Evolutionary conservation across 2,888 invertebrate genomes (phyloP).

Genomic region (Orthosia gracilis): DNA sequence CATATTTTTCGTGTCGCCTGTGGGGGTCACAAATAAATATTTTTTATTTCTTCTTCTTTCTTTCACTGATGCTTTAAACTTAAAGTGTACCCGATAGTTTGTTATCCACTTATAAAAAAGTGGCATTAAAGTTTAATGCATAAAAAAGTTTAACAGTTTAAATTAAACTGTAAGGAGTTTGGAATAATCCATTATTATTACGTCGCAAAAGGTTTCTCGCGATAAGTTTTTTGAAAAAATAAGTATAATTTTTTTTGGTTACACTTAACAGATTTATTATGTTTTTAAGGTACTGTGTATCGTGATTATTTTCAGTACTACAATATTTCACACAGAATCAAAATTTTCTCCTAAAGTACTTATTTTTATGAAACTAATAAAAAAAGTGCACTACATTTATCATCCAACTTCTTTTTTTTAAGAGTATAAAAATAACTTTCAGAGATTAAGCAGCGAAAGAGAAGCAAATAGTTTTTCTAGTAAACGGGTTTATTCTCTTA

Average conservation of each 20-base stretch:
- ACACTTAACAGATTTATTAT: background rate
- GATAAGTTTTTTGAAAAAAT: constrained; percentile 9
- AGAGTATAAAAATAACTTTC: background rate
- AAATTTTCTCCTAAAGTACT: too few species aligned
- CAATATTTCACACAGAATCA: too few species aligned
- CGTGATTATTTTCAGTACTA: too few species aligned
- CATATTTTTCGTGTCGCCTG: too few species aligned
- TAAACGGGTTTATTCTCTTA: background rate
- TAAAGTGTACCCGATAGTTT: background rate
- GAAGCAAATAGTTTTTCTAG: background rate
- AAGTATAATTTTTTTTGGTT: background rate
- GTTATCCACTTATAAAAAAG: too few species aligned
- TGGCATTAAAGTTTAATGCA: too few species aligned
- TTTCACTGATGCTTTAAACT: background rate
- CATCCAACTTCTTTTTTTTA: too few species aligned
- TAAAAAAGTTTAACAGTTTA: too few species aligned
- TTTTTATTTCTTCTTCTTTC: too few species aligned
- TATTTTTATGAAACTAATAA: too few species aligned
- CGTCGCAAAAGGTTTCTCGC: constrained; percentile 17
- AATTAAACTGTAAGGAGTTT: constrained; percentile 26
- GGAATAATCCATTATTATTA: constrained; percentile 38
- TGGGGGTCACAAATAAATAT: too few species aligned
- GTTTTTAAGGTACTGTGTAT: too few species aligned
- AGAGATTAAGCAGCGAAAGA: background rate
- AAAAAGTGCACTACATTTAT: background rate